phyloP scores from a whole-genome alignment of 2,888 invertebrate species.

The Hirtodrosophila confusa region DNA sequence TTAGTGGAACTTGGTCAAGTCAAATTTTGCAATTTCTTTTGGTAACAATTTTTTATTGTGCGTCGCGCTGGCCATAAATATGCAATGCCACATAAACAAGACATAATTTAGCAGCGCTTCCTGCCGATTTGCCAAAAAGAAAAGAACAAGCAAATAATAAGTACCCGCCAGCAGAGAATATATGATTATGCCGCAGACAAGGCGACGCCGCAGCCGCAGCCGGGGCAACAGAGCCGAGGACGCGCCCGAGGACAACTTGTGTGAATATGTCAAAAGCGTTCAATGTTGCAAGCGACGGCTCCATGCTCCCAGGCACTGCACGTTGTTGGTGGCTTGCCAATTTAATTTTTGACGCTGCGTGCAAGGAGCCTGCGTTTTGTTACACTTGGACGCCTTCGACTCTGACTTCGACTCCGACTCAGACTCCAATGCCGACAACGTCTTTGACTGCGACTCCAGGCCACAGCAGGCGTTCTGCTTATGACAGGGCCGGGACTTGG shows the following conservation, averaged over 20 bases:
- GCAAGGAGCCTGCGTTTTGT: constrained; percentile 72
- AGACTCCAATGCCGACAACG: constrained; percentile 11
- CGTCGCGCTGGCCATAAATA: constrained; percentile 69
- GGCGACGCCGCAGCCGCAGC: constrained; percentile 65
- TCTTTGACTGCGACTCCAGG: constrained; percentile 15
- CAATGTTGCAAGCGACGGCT: constrained; percentile 66
- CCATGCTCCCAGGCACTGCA: constrained; percentile 26
- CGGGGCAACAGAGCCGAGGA: constrained; percentile 13
- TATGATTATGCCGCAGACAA: constrained; percentile 79
- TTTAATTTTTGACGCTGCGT: constrained; percentile 81
- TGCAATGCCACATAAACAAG: constrained; percentile 79
- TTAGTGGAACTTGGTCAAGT: constrained; percentile 64
- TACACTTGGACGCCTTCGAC: constrained; percentile 79
- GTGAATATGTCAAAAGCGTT: constrained; percentile 78
- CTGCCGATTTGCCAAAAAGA: constrained; percentile 78
- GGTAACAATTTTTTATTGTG: constrained; percentile 69
- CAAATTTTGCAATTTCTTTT: constrained; percentile 68
- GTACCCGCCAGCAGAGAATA: constrained; percentile 70
- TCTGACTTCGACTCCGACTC: constrained; percentile 12
- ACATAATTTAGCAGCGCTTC: constrained; percentile 77
- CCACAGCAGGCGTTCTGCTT: constrained; percentile 73
- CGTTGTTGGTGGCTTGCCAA: constrained; percentile 81
- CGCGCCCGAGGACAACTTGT: constrained; percentile 58
- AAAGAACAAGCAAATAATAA: constrained; percentile 71
- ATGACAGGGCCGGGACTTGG: constrained; percentile 57